Evolutionary conservation across 2,888 invertebrate species (phyloP).

Genomic region (Clivina fossor): DNA sequence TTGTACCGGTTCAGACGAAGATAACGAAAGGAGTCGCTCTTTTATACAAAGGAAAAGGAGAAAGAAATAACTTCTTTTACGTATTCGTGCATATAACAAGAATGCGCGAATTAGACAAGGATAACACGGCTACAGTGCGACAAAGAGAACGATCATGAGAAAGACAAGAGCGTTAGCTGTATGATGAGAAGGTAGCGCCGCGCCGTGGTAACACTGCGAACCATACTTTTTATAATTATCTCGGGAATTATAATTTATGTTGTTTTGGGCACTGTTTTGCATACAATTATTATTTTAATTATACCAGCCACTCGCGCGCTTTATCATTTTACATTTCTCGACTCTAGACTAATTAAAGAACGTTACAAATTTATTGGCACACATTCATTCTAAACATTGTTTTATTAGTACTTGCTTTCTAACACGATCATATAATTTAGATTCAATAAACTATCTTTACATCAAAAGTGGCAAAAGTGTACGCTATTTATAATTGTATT

Average conservation of each 20-base stretch:
- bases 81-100: slow-evolving; percentile 6
- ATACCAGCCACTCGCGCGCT: too few species aligned
- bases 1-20: slow-evolving; percentile 22
- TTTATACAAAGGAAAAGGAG: slow-evolving; percentile 14
- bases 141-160: neutral
- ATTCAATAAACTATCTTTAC: too few species aligned
- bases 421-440: too few species aligned
- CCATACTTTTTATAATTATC: slow-evolving; percentile 18
- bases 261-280: slow-evolving; percentile 3
- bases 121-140: neutral
- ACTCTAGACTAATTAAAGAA: too few species aligned
- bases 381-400: too few species aligned
- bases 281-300: slow-evolving; percentile 10
- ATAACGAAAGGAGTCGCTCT: slow-evolving; percentile 9
- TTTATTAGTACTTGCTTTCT: too few species aligned
- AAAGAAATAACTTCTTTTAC: slow-evolving; percentile 22
- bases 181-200: slow-evolving; percentile 16
- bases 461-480: too few species aligned
- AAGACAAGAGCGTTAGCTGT: neutral
- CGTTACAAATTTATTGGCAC: too few species aligned
- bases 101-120: neutral
- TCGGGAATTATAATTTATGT: slow-evolving; percentile 10
- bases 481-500: too few species aligned
- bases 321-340: too few species aligned
- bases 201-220: slow-evolving; percentile 8